Evolutionary conservation across 2,888 invertebrate genomes (phyloP).

Genomic region (Oxyteleia sp.): DNA sequence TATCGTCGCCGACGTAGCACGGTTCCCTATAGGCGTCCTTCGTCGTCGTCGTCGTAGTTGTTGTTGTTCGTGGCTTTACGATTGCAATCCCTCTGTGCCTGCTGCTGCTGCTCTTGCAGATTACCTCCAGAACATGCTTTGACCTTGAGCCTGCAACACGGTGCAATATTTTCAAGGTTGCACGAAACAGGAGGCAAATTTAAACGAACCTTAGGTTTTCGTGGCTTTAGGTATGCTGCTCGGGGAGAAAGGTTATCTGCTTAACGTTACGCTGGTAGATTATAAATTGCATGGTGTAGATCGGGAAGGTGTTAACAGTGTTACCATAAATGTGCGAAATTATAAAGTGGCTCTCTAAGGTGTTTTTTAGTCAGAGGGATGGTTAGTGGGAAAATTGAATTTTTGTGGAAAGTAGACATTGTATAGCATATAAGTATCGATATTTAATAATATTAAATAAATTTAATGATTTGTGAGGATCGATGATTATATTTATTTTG

Average conservation of each 20-base stretch:
- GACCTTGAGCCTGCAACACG: slow-evolving; percentile 72
- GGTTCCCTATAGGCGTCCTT: too few species aligned
- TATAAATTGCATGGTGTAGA: slow-evolving; percentile 60
- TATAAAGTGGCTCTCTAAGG: slow-evolving; percentile 3
- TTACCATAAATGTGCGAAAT: slow-evolving; percentile 53
- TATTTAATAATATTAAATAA: too few species aligned
- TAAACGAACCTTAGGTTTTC: slow-evolving; percentile 65
- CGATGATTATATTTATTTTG: too few species aligned
- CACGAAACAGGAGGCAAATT: slow-evolving; percentile 69
- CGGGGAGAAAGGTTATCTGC: slow-evolving; percentile 62
- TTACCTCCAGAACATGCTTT: slow-evolving; percentile 69
- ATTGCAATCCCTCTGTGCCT: slow-evolving; percentile 67
- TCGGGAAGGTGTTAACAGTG: slow-evolving; percentile 59
- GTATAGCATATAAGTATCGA: too few species aligned
- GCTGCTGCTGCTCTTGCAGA: slow-evolving; percentile 61
- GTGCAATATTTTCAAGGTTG: slow-evolving; percentile 74
- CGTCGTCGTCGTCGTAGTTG: slow-evolving; percentile 43
- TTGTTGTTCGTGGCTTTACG: slow-evolving; percentile 70
- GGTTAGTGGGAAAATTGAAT: too few species aligned
- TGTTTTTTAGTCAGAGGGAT: neutral
- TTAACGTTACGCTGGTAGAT: slow-evolving; percentile 54
- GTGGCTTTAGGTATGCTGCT: slow-evolving; percentile 60
- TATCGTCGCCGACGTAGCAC: too few species aligned
- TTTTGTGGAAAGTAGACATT: too few species aligned
- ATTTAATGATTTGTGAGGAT: too few species aligned